Evolutionary conservation across 2,797 vertebrate genomes (phyloP).

Genomic region (Natrix natrix): DNA sequence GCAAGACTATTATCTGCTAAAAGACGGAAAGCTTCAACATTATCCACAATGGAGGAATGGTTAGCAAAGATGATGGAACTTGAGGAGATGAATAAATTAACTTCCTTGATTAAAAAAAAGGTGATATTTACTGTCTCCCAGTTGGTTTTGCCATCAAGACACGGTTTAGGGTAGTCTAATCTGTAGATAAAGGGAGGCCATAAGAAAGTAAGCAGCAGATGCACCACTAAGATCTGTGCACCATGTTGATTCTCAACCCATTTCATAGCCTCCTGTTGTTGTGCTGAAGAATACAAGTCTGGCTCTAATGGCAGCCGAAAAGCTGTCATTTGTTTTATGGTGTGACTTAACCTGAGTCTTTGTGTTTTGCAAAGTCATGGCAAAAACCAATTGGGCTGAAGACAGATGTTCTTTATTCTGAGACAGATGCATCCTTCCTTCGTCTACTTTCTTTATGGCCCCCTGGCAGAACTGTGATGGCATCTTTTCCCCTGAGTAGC

Average conservation of each 20-base stretch:
- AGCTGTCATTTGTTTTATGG: constrained; percentile 42
- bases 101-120: not conserved
- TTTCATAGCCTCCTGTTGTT: constrained; percentile 17
- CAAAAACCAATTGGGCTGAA: constrained; percentile 27
- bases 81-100: not conserved
- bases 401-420: constrained; percentile 64
- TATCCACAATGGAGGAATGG: not conserved
- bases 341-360: constrained; percentile 58
- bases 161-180: constrained; percentile 9
- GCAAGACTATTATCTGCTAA: not conserved
- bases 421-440: constrained; percentile 62
- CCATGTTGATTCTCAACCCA: constrained; percentile 4
- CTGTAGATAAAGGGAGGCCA: constrained; percentile 21
- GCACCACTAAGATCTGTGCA: constrained; percentile 35
- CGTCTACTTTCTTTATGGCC: constrained; percentile 41
- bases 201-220: constrained; percentile 50
- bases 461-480: constrained; percentile 32
- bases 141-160: not conserved
- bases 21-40: not conserved
- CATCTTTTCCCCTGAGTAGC: constrained; percentile 29
- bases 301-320: constrained; percentile 6
- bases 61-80: not conserved
- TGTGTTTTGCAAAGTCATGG: constrained; percentile 51
- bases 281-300: constrained; percentile 33
- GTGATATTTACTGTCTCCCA: not conserved